Base-by-base conservation (phyloP, 1,140 invertebrate species). In the Plodia interpunctella region DNA sequence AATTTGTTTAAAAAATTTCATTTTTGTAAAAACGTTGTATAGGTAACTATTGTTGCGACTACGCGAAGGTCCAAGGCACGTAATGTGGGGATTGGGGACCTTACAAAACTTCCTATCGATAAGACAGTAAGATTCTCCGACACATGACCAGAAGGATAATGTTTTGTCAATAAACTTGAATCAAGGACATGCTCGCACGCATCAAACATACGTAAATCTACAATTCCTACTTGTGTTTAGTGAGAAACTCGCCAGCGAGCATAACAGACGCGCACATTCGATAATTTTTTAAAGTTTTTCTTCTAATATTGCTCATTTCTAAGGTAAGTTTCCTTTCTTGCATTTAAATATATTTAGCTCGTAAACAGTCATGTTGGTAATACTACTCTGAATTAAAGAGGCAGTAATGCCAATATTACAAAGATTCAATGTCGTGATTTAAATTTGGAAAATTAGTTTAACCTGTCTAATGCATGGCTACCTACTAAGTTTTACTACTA, bases 181-280 rank as follows among this genome's bases (percentile, higher is more conserved):
- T 15, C 38, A 44, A 44, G 38, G 38, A 44, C 38, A 15, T 44
- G 38, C n/a, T 4, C n/a, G 38, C n/a, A 44, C 38, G 38, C 38
- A 44, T 44, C 38, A 44, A 44, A 44, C 38, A 44, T 44, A 44
- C 38, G 38, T 44, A 44, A 44, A 44, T 44, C 38, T 44, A 15
- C 5, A 44, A 44, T 44, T 44, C 38, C 38, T 44, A n/a, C 38
- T 44, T 15, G 13, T n/a, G 38, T 44, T 44, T 44, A 44, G 38
- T 44, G 38, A 44, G 38, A 44, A 15, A 44, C 38, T 15, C 2
- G 38, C 13, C 38, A 44, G 13, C 15, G 38, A 4, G 6, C 38
- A 44, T 15, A 4, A 44, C 38, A 44, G 38, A 44, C 38, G 38
- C n/a, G 38, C 6, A 3, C 15, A 15, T 44, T 44, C 13, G 2